Percentiles rank a stretch among this genome's conserved stretches.
These are phyloP conservation scores for Cydia amplana DNA, from an alignment of 1,140 invertebrate genomes.

Conservation along the genomic window DNA sequence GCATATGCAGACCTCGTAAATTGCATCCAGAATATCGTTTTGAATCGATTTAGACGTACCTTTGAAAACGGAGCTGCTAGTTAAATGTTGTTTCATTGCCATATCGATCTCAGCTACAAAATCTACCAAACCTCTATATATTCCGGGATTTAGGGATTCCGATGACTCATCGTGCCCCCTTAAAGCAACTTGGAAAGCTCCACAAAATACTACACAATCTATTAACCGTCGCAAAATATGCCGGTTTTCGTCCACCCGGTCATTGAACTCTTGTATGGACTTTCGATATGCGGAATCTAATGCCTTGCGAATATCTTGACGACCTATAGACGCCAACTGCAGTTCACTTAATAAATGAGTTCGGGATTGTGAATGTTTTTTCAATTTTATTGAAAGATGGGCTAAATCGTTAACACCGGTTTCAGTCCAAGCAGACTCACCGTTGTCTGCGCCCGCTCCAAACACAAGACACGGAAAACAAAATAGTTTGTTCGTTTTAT, in stretches of 20 bases:
- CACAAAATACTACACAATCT: background rate
- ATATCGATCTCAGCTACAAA: slow-evolving; percentile 46
- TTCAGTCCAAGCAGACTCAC: slow-evolving; percentile 37
- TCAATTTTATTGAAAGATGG: slow-evolving; percentile 31
- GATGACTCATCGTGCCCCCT: slow-evolving; percentile 38
- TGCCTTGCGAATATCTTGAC: slow-evolving; percentile 27
- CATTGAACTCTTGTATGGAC: too few species aligned
- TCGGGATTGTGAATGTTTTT: slow-evolving; percentile 33
- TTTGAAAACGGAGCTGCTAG: slow-evolving; percentile 49
- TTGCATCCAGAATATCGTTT: slow-evolving; percentile 54
- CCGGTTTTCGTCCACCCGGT: too few species aligned
- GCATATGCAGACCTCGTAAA: slow-evolving; percentile 48
- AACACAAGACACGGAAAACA: slow-evolving; percentile 37
- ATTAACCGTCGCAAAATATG: too few species aligned
- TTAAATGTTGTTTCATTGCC: slow-evolving; percentile 48
- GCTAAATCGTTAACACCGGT: slow-evolving; percentile 33
- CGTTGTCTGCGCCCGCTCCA: slow-evolving; percentile 22
- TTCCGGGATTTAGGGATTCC: slow-evolving; percentile 27
- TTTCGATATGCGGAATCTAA: slow-evolving; percentile 7
- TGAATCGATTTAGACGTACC: slow-evolving; percentile 51
- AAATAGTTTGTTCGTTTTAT: slow-evolving; percentile 37
- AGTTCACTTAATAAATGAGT: slow-evolving; percentile 28
- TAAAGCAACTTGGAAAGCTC: slow-evolving; percentile 35
- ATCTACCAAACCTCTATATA: slow-evolving; percentile 41
- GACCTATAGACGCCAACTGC: slow-evolving; percentile 29